phyloP scores from a whole-genome alignment of 2,797 vertebrate species.

The Stomatorhinus walkeri region DNA sequence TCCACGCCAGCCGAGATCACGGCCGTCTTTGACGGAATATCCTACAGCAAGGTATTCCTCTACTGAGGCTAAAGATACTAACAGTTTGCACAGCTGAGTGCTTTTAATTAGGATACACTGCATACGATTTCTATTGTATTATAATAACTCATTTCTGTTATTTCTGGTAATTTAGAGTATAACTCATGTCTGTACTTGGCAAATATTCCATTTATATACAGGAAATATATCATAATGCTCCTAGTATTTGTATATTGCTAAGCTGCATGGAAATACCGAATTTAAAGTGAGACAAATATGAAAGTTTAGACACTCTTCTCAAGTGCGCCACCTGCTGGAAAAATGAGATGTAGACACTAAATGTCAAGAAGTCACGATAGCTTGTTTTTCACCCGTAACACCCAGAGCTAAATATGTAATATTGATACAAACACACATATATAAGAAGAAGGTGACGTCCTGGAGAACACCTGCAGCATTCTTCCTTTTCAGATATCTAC shows the following conservation, averaged over 20 bases:
- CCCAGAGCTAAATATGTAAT: not conserved
- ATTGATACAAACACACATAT: not conserved
- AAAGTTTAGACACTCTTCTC: not conserved
- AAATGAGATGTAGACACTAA: not conserved
- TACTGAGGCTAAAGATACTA: not conserved
- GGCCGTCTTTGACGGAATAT: conserved; percentile 90
- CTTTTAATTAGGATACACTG: not conserved
- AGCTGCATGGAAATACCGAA: not conserved
- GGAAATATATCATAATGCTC: not conserved
- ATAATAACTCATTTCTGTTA: not conserved
- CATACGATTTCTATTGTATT: not conserved
- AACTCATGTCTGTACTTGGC: not conserved
- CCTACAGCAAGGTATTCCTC: conserved; percentile 83
- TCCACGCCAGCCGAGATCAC: conserved; percentile 86
- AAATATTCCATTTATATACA: not conserved
- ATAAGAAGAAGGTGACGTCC: not conserved
- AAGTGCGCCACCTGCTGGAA: not conserved
- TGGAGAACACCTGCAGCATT: not conserved
- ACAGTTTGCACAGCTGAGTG: not conserved
- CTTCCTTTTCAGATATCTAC: not conserved
- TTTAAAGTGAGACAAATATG: not conserved
- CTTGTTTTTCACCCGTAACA: not conserved
- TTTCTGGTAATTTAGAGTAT: not conserved
- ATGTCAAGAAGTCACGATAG: not conserved
- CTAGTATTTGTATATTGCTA: not conserved